Base-by-base conservation (phyloP, 2,888 invertebrate species). In the Fissipunctia ypsillon region DNA sequence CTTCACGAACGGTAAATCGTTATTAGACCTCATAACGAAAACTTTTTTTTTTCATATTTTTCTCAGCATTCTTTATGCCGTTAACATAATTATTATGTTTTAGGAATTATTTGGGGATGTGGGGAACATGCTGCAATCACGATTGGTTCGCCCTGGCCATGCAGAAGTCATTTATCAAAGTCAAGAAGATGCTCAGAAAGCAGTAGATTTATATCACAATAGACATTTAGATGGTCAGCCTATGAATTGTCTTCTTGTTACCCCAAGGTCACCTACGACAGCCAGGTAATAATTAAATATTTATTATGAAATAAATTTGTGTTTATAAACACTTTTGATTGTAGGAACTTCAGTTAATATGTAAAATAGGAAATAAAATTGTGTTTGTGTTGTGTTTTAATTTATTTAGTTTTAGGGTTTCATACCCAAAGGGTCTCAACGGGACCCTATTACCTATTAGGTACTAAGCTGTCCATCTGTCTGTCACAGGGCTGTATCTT, bases 51-150 rank as follows among this genome's bases (percentile, higher is more conserved):
- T 25, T 25, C 4, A 6, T 16, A 10, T 43, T 25, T 35, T 64
- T 35, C 14, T 9, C 9, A 31, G 9, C 25, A 45, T 14, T n/a
- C 12, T 31, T 38, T 28, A 35, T 35, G 19, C 14, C 10, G 1
- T 48, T 31, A 45, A 50, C n/a, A 38, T 41, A 19, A 38, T 45
- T 74, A 31, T 54, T 57, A 19, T 64, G 31, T 75, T 93, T 43
- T 85, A 98, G 98, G 99, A 99, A 94, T 95, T 99, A 60, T 99
- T 99, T 96, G 99, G 98, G 89, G 99, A 99, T 91, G 98, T 99
- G 78, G 99, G 99, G 0, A 98, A 98, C 60, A 96, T 99, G 90
- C 95, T 98, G 70, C 98, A 98, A 82, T 99, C 99, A 0, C 97
- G 98, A 87, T 96, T 99, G 85, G 98, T 99, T 22, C 97, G 98